A percentile compares a stretch with the other conserved stretches of the same genome.
phyloP scores from a whole-genome alignment of 2,888 invertebrate species.

The Invenusta paracnida region DNA sequence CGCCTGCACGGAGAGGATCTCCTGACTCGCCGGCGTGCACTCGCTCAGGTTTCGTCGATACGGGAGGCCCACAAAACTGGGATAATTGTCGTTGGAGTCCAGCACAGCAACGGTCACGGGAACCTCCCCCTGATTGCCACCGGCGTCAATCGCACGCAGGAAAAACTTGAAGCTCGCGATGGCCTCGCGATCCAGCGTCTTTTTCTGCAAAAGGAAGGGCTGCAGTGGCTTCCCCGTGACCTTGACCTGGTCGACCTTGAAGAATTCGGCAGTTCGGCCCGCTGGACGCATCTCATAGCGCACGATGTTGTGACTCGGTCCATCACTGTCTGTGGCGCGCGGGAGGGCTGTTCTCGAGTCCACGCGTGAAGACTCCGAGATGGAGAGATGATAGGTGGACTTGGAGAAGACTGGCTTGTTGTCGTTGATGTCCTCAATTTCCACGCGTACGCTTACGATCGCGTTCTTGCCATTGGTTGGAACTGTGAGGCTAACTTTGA shows the following conservation, averaged over 20 bases:
- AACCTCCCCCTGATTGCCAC: constrained; percentile 30
- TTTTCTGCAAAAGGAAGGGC: constrained; percentile 28
- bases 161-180: constrained; percentile 7
- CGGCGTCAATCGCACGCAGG: constrained; percentile 31
- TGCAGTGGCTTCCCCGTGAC: not conserved
- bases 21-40: constrained; percentile 14
- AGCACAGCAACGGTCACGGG: not conserved
- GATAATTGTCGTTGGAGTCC: constrained; percentile 38
- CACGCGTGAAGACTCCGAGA: constrained; percentile 32
- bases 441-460: not conserved
- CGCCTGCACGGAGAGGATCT: constrained; percentile 23
- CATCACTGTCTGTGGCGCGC: constrained; percentile 35
- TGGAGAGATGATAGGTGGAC: constrained; percentile 27
- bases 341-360: constrained; percentile 24
- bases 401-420: constrained; percentile 32
- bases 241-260: not conserved
- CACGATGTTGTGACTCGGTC: not conserved
- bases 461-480: not conserved
- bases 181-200: constrained; percentile 32
- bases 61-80: constrained; percentile 21
- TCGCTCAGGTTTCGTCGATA: constrained; percentile 17
- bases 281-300: constrained; percentile 18
- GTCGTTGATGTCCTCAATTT: constrained; percentile 38
- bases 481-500: not conserved
- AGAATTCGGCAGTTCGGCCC: not conserved